Evolutionary conservation across 2,113 vertebrate genomes (phyloP).

Genomic region (Edolisoma coerulescens): DNA sequence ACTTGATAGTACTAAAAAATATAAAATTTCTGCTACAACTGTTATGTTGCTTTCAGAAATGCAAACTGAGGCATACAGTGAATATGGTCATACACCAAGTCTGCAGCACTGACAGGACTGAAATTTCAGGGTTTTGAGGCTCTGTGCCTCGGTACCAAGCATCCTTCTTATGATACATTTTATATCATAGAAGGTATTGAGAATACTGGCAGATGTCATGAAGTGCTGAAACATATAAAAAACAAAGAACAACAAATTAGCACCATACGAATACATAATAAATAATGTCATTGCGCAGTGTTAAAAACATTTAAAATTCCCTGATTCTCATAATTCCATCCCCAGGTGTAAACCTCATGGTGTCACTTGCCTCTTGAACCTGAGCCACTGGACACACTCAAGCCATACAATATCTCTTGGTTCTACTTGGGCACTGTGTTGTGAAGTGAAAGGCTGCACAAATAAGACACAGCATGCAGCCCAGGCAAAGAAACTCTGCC

Average conservation of each 20-base stretch:
- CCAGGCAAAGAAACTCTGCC: not conserved
- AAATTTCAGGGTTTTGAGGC: not conserved
- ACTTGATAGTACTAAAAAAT: not conserved
- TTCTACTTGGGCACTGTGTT: not conserved
- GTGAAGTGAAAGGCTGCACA: not conserved
- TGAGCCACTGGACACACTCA: not conserved
- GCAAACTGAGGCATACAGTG: not conserved
- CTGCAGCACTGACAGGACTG: not conserved
- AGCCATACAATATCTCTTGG: not conserved
- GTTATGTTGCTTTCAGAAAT: not conserved
- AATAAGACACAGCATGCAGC: not conserved
- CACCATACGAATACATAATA: not conserved
- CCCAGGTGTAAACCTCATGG: not conserved
- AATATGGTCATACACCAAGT: not conserved
- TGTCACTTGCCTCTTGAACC: not conserved
- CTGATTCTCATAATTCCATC: not conserved
- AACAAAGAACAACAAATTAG: not conserved
- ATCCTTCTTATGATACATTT: not conserved
- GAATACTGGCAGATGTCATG: not conserved
- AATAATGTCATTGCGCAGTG: not conserved
- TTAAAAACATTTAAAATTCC: not conserved
- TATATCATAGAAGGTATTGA: not conserved
- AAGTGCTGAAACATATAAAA: not conserved
- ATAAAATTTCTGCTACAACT: not conserved
- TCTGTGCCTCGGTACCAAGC: not conserved